phyloP scores from a whole-genome alignment of 64 coral and sea anemone genomes.

The Astreopora myriophthalma region DNA sequence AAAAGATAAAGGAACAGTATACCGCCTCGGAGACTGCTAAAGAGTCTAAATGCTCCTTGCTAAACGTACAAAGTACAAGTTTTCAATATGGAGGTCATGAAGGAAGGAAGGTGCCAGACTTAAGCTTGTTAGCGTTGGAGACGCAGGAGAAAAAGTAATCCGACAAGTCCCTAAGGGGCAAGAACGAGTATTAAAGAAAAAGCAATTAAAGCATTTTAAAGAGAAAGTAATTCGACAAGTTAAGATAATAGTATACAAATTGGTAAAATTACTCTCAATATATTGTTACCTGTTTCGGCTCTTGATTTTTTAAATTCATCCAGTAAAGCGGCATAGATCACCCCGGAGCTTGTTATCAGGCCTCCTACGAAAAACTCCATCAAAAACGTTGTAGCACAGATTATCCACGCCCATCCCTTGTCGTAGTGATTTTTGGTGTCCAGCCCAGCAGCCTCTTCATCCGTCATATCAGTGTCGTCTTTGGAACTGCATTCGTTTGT shows the following conservation, averaged over 20 bases:
- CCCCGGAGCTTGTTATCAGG: conserved; percentile 40
- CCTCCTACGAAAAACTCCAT: conserved; percentile 51
- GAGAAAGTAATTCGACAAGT: no score
- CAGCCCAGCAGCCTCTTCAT: not conserved
- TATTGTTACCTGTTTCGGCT: conserved; percentile 46
- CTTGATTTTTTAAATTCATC: conserved; percentile 47
- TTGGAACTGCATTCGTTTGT: not conserved
- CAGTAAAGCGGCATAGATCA: conserved; percentile 50
- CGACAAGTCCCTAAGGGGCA: no score
- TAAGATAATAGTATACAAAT: not conserved
- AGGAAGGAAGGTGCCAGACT: no score
- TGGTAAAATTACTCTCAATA: not conserved
- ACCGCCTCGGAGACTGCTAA: no score
- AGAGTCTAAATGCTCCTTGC: no score
- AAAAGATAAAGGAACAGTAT: no score
- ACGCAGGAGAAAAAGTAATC: no score
- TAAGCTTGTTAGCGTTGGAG: no score
- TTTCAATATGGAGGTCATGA: no score
- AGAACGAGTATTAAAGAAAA: no score
- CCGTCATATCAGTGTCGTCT: not conserved
- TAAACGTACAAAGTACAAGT: no score
- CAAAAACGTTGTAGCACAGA: conserved; percentile 15
- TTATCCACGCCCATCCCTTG: conserved; percentile 35
- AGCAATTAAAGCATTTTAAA: no score
- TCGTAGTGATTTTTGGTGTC: conserved; percentile 16